Percentiles rank a stretch among this genome's conserved stretches.
Conservation (phyloP, 2,797 vertebrate species). For the Setipinna tenuifilis region DNA sequence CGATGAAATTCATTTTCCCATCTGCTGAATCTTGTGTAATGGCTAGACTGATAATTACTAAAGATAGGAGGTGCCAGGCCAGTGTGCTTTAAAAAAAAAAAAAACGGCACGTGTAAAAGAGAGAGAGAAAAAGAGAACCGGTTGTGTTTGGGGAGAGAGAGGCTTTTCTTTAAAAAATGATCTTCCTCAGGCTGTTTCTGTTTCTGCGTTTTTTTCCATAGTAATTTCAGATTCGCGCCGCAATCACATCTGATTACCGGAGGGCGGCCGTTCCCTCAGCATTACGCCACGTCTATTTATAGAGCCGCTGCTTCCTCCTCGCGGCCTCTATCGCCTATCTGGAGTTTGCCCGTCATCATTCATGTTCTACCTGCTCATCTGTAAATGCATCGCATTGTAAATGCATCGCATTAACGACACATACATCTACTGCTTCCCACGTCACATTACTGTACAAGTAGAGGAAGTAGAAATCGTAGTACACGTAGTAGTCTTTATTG, state of each 20-base stretch:
- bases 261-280: not conserved
- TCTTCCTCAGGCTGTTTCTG: not conserved
- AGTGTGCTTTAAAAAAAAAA: not conserved
- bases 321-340: not conserved
- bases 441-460: no score
- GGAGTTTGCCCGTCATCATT: not conserved
- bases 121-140: not conserved
- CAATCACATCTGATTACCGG: not conserved
- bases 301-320: not conserved
- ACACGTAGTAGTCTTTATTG: no score
- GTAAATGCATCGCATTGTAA: not conserved
- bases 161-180: not conserved
- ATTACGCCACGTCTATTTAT: not conserved
- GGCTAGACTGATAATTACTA: not conserved
- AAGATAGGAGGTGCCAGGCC: not conserved
- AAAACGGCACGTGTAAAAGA: not conserved
- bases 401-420: not conserved
- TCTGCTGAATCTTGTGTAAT: not conserved
- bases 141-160: not conserved
- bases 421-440: not conserved
- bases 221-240: not conserved
- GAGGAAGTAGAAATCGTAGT: no score
- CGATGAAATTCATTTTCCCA: slow-evolving; percentile 39
- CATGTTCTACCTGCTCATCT: not conserved
- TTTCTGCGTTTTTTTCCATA: not conserved